phyloP scores from a whole-genome alignment of 64 coral and sea anemone species.

The Stichodactyla helianthus region DNA sequence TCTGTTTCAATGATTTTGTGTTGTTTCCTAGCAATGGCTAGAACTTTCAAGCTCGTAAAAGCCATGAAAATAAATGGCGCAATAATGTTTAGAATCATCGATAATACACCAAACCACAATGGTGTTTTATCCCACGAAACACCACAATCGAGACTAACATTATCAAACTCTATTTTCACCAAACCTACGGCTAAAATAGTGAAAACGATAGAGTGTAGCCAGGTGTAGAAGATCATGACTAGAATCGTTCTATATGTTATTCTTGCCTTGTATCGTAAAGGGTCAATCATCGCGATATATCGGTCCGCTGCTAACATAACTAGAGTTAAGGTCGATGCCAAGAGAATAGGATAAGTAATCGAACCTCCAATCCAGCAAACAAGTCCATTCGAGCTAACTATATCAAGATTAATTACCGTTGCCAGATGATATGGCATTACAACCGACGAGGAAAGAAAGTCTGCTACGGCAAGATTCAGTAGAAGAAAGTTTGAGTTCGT shows the following conservation, averaged over 20 bases:
- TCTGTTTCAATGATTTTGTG: slow-evolving; percentile 23
- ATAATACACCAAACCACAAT: slow-evolving; percentile 30
- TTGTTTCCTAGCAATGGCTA: slow-evolving; percentile 42
- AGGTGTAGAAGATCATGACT: slow-evolving; percentile 39
- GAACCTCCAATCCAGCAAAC: slow-evolving; percentile 42
- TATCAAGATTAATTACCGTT: slow-evolving; percentile 32
- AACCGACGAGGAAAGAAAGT: slow-evolving; percentile 25
- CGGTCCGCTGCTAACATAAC: slow-evolving; percentile 52
- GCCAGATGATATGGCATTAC: slow-evolving; percentile 48
- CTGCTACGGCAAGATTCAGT: slow-evolving; percentile 39
- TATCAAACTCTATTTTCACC: slow-evolving; percentile 34
- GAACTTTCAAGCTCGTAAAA: slow-evolving; percentile 38
- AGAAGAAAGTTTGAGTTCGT: slow-evolving; percentile 25
- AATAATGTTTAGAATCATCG: slow-evolving; percentile 35
- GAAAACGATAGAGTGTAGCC: slow-evolving; percentile 34
- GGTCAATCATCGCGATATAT: slow-evolving; percentile 50
- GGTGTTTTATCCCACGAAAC: slow-evolving; percentile 45
- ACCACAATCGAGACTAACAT: slow-evolving; percentile 48
- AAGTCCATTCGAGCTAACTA: slow-evolving; percentile 25
- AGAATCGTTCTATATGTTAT: slow-evolving; percentile 18
- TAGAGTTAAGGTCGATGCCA: slow-evolving; percentile 41
- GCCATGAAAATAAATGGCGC: slow-evolving; percentile 37
- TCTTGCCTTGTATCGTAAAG: slow-evolving; percentile 30
- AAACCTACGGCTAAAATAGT: neutral
- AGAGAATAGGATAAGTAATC: slow-evolving; percentile 47